A percentile compares a stretch with the other conserved stretches of the same genome.
These are phyloP conservation scores for Myioborus miniatus DNA, from an alignment of 2,797 vertebrate species.

Conservation along the genomic window DNA sequence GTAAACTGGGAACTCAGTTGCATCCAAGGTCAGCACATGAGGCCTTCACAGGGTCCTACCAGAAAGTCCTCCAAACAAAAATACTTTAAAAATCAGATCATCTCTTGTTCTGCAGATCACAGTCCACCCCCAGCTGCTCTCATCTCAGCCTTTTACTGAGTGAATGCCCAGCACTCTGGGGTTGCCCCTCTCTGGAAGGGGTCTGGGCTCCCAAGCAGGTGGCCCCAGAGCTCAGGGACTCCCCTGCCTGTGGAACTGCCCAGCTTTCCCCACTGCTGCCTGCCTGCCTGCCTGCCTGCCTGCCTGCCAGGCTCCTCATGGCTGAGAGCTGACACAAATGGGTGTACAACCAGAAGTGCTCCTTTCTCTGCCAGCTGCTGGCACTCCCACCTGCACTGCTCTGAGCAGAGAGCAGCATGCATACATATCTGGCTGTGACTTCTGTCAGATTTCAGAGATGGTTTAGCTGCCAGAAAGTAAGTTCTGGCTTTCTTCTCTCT, in stretches of 20 bases:
- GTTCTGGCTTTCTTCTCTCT: background rate
- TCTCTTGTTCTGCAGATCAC: background rate
- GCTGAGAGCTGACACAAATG: background rate
- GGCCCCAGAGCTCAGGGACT: background rate
- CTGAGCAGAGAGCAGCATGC: background rate
- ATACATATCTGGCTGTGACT: rapidly evolving
- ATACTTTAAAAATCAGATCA: background rate
- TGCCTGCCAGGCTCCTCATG: rapidly evolving
- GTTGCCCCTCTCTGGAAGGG: background rate
- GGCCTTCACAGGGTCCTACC: background rate
- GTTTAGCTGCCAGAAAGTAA: background rate
- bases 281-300: too few species aligned
- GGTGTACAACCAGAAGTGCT: background rate
- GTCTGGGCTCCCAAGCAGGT: rapidly evolving
- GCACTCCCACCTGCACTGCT: background rate
- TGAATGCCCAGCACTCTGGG: background rate
- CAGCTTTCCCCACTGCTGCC: background rate
- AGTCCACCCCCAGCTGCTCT: background rate
- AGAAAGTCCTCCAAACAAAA: background rate
- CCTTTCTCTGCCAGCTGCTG: background rate
- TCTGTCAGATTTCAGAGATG: background rate
- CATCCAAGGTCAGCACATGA: background rate
- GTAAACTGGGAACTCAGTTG: background rate
- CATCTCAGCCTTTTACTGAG: background rate
- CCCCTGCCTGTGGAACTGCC: background rate